These are phyloP conservation scores for honey bee (Apis mellifera) DNA, from an alignment of 1,140 invertebrate genomes.

Conservation along the genomic window Amel_HAv3.1 CM009944.2:9202001-9202500, in stretches of 20 bases:
- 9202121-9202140: conserved; percentile 93
- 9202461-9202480: too few relatives aligned
- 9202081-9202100: conserved; percentile 86
- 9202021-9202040: conserved; percentile 91
- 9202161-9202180: conserved; percentile 95
- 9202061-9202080: conserved; percentile 84
- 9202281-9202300: conserved; percentile 91
- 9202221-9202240: conserved; percentile 91
- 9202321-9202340: conserved; percentile 93
- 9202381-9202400: conserved; percentile 80
- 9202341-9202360: conserved; percentile 90
- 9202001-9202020: conserved; percentile 91
- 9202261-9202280: conserved; percentile 93
- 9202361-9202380: conserved; percentile 91
- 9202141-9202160: conserved; percentile 95
- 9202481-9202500: too few relatives aligned
- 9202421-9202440: too few relatives aligned
- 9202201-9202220: conserved; percentile 96
- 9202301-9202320: conserved; percentile 95
- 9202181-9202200: conserved; percentile 97
- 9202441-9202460: too few relatives aligned
- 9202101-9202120: conserved; percentile 88
- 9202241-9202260: conserved; percentile 91
- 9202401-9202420: neutral
- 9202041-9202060: conserved; percentile 85